Base-by-base conservation (phyloP, 2,888 invertebrate genomes). In the Cephus rjabovi region DNA sequence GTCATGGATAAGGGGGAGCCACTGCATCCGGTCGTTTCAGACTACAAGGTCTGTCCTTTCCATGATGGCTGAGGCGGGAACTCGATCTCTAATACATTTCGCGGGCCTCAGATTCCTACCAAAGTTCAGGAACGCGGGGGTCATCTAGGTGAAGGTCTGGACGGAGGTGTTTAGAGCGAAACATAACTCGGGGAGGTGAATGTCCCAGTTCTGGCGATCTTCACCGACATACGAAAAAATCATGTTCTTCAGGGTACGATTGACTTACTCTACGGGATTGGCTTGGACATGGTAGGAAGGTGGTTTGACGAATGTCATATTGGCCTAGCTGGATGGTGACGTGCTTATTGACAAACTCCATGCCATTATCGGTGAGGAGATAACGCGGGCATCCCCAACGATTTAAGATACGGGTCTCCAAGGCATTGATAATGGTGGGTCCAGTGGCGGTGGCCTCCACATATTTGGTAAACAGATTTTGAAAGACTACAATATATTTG, bases 71-170 rank as follows among this genome's bases (percentile, higher is more conserved):
- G 34, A 6, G 34, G 0, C 34, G 34, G 6, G 6, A 9, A 34
- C 33, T 75, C 40, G 56, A 15, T 75, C 34, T 75, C 75, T 74
- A 0, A 79, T 12, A 0, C 73, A 75, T 23, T 76, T 77, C 1
- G 83, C 75, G 37, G 81, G 77, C 11, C 73, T 31, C 3, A 82
- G 33, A 37, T 85, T 82, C 37, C 82, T 78, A 1, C 83, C 82
- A 75, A 82, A 87, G 35, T 86, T 87, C 3, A 89, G 76, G 34
- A 86, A 86, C 0, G 86, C 85, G 0, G 87, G 86, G 3, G 83
- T 79, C 73, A 81, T 85, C 0, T 85, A 83, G 12, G 87, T 89
- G 4, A 84, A 83, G 15, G 85, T 84, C 12, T 87, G 86, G 0
- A 77, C 71, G 0, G 84, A 76, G 1, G 85, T 83, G 73, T 88